A percentile compares a stretch with the other conserved stretches of the same genome.
phyloP scores from a whole-genome alignment of 1,140 invertebrate genomes.

The Caenorhabditis brenneri region DNA sequence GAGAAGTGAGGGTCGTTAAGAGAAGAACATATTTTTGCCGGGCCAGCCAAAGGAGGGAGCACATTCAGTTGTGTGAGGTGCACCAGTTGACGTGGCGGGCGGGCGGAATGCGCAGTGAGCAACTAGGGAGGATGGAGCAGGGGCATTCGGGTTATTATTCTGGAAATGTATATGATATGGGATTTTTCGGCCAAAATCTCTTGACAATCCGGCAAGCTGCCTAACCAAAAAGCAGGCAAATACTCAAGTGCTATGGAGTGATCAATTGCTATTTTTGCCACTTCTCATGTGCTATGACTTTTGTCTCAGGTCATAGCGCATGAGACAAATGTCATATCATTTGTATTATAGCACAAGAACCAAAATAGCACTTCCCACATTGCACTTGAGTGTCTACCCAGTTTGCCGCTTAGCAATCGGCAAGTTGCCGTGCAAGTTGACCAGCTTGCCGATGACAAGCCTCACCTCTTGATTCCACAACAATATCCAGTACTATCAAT shows the following conservation, averaged over 20 bases:
- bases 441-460: no score
- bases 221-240: background rate
- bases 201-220: background rate
- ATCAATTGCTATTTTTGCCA: no score
- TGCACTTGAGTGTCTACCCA: no score
- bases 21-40: background rate
- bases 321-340: no score
- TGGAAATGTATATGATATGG: background rate
- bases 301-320: no score
- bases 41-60: background rate
- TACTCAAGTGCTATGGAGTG: no score
- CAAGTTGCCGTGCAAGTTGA: no score
- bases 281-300: no score
- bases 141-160: background rate
- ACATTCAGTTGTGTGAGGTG: background rate
- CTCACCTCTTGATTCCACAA: background rate
- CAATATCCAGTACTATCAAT: constrained; percentile 26
- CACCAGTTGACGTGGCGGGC: constrained; percentile 19
- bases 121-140: background rate
- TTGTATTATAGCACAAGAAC: no score
- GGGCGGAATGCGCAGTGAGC: background rate
- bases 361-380: no score
- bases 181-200: background rate
- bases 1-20: background rate
- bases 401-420: no score